phyloP scores from a whole-genome alignment of 2,113 vertebrate species.

The Ceyx cyanopectus region DNA sequence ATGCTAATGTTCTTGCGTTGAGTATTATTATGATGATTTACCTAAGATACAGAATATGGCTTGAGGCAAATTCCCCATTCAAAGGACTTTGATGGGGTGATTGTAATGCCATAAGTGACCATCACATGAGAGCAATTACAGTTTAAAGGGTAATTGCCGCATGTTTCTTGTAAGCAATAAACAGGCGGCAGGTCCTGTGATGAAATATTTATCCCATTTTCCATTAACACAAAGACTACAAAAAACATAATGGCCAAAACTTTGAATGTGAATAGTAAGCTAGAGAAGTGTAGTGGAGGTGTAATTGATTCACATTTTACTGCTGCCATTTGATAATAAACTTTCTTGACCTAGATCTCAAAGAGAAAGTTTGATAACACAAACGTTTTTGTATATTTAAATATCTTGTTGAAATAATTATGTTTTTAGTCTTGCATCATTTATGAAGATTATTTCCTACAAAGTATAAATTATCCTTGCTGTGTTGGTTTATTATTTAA shows the following conservation, averaged over 20 bases:
- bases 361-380: neutral
- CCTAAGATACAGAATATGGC: neutral
- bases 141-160: neutral
- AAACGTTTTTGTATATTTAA: neutral
- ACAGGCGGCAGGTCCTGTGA: neutral
- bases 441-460: neutral
- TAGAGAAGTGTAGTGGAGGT: neutral
- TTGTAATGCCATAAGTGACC: neutral
- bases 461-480: neutral
- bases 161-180: conserved; percentile 13
- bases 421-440: neutral
- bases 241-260: neutral
- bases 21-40: neutral
- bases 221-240: neutral
- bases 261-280: neutral
- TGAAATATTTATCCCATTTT: neutral
- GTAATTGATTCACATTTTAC: neutral
- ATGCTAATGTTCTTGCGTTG: neutral
- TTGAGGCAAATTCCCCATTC: neutral
- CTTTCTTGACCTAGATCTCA: neutral
- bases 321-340: neutral
- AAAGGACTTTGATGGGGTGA: neutral
- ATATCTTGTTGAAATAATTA: neutral
- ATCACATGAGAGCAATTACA: neutral
- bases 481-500: neutral